Base-by-base conservation (phyloP, 2,888 invertebrate genomes). In the Pterostichus madidus region DNA sequence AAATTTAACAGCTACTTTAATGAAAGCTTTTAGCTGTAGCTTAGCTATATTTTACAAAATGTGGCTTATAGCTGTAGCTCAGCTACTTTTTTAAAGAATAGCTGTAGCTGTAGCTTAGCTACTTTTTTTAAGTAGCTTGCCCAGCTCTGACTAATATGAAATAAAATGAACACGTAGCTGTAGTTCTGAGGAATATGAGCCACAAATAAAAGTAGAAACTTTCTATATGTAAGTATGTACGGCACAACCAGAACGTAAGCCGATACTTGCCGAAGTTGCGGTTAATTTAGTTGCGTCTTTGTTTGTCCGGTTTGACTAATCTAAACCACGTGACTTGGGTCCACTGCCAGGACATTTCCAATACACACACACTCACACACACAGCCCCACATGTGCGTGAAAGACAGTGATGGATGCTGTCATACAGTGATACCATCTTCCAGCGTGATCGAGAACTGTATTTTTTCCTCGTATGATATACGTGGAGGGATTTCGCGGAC, bases 321-420 rank as follows among this genome's bases (percentile, higher is more conserved):
- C 79, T 79, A 49, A 5, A 17, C 6, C 32, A 79, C 79, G 79
- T 79, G 79, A 64, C 52, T 44, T 15, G 79, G 2, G 17, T 59
- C 39, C 44, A 77, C n/a, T 35, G 5, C 11, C 5, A 49, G 32
- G 24, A 17, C 13, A 8, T 17, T 24, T 44, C 73, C 13, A 11
- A 61, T 24, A 61, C 61, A 61, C 32, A 24, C 15, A 11, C 32
- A 61, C 44, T 31, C 61, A 61, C 32, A 24, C 15, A 11, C 32
- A 61, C 44, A 24, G 3, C 10, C 7, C 17, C 46, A 46, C 59
- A 17, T 17, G 7, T 59, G 15, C 11, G 17, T 11, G 39, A 10
- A 17, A 35, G 77, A 77, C 77, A 77, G 56, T 77, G 77, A 77
- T 77, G 80, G 46, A 80, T 80, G 80, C 71, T 68, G 80, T 80